phyloP scores from a whole-genome alignment of 2,113 vertebrate species.

The Cricetomys ansorgei region DNA sequence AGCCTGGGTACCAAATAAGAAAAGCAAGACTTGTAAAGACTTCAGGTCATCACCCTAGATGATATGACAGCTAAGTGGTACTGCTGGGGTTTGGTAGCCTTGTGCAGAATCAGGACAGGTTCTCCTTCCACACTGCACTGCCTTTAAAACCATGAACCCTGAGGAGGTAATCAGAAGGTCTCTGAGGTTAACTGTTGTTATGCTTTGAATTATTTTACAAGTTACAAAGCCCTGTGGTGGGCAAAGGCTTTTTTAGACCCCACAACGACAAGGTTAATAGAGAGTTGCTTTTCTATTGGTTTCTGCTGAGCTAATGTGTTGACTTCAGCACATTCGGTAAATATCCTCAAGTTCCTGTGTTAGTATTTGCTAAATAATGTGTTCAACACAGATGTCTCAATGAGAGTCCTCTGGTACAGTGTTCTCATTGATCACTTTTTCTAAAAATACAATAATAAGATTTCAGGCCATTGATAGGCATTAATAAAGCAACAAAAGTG shows the following conservation, averaged over 20 bases:
- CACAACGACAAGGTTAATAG: conserved; percentile 22
- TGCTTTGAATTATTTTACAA: conserved; percentile 60
- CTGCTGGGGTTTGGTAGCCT: not conserved
- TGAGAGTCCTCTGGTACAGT: conserved; percentile 30
- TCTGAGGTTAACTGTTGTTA: conserved; percentile 45
- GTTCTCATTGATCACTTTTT: conserved; percentile 32
- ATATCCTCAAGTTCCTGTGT: conserved; percentile 34
- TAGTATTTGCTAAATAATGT: conserved; percentile 68
- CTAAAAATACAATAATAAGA: conserved; percentile 72
- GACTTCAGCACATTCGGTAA: conserved; percentile 53
- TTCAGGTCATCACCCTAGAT: not conserved
- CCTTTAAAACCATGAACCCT: conserved; percentile 14
- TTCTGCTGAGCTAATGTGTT: conserved; percentile 24
- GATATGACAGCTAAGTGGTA: not conserved
- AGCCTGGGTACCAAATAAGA: not conserved
- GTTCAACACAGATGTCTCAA: conserved; percentile 45
- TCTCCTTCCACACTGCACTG: not conserved
- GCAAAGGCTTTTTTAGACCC: conserved; percentile 5
- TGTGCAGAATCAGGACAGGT: not conserved
- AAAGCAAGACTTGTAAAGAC: not conserved
- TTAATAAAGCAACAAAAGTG: conserved; percentile 33
- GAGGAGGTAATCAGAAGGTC: conserved; percentile 53
- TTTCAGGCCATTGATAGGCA: conserved; percentile 36
- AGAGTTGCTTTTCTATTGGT: not conserved
- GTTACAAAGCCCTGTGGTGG: conserved; percentile 21